Evolutionary conservation across 1,140 invertebrate genomes (phyloP).

Genomic region (Philaenus spumarius): DNA sequence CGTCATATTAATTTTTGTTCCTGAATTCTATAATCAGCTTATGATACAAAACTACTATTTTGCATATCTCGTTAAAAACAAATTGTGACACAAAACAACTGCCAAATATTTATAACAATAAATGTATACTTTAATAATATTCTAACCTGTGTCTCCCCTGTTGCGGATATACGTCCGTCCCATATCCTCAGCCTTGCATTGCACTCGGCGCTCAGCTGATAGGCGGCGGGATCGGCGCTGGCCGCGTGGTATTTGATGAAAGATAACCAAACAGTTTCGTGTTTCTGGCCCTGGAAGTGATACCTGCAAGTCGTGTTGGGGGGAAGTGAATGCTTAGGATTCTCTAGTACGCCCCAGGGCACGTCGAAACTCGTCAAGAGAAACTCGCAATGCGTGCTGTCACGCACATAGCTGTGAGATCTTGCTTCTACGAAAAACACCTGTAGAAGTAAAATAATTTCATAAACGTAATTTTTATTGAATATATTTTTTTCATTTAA

Average conservation of each 20-base stretch:
- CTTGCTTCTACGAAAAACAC: conserved; percentile 65
- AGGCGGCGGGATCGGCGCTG: conserved; percentile 52
- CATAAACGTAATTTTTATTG: too few species aligned
- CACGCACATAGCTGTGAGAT: conserved; percentile 62
- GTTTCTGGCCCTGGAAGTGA: conserved; percentile 55
- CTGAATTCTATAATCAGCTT: too few species aligned
- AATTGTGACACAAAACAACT: too few species aligned
- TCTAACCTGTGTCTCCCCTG: conserved; percentile 34
- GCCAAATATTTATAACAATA: too few species aligned
- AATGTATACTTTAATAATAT: background rate
- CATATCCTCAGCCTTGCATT: conserved; percentile 65
- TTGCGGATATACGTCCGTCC: conserved; percentile 52
- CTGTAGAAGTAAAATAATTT: conserved; percentile 44
- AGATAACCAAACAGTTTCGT: conserved; percentile 76
- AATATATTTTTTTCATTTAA: too few species aligned
- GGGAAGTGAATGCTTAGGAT: conserved; percentile 42
- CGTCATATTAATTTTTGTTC: too few species aligned
- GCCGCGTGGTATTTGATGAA: conserved; percentile 75
- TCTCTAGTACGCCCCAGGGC: conserved; percentile 52
- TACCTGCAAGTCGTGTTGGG: conserved; percentile 48
- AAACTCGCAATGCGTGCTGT: conserved; percentile 66
- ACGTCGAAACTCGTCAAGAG: conserved; percentile 65
- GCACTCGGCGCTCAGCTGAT: conserved; percentile 58
- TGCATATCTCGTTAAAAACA: too few species aligned
- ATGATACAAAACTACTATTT: too few species aligned